Evolutionary conservation across 1,140 invertebrate genomes (phyloP), one percentile per base, ranked within the genome.

Genomic region (Drosophila nigrodunni): DNA sequence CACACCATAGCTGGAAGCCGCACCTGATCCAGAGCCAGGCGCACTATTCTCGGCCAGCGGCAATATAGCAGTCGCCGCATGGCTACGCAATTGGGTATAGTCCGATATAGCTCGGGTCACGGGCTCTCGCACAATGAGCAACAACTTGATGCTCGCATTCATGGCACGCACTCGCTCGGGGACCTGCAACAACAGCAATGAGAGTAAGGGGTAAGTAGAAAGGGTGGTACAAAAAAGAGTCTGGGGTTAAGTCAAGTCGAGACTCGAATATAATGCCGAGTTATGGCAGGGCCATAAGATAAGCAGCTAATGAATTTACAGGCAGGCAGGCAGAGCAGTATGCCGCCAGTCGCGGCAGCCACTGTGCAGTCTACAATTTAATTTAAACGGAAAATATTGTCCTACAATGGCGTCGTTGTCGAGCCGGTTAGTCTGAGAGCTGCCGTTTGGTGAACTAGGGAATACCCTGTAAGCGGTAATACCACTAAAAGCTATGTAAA

Each of bases 61-160:
- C 11, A 94, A 93, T 58, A 93, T 91, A 21, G 95, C 94, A 3
- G 95, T 95, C 9, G 96, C 95, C 5, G 96, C 95, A 83, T 96
- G 95, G 68, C 95, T 96, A 44, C 96, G 93, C 66, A 97, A 92
- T 88, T 99, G 98, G 0, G 98, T 97, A 92, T 98, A 99, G 93
- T 99, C 98, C 2, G 98, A 99, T 83, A 99, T 98, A 54, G 98
- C 98, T 65, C 98, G 93, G 21, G 96, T 97, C 49, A 99, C 98
- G 0, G 98, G 98, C 92, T 99, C 98, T 0, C 98, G 94, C 0
- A 99, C 97, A 75, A 99, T 99, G 60, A 99, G 93, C 46, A 99
- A 94, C 34, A 99, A 93, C 89, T 98, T 98, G 41, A 98, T 96
- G 87, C 96, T 96, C 3, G 96, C 95, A 92, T 99, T 99, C 98